Evolutionary conservation across 2,888 invertebrate species (phyloP).

Genomic region (Lasioglossum lativentre): DNA sequence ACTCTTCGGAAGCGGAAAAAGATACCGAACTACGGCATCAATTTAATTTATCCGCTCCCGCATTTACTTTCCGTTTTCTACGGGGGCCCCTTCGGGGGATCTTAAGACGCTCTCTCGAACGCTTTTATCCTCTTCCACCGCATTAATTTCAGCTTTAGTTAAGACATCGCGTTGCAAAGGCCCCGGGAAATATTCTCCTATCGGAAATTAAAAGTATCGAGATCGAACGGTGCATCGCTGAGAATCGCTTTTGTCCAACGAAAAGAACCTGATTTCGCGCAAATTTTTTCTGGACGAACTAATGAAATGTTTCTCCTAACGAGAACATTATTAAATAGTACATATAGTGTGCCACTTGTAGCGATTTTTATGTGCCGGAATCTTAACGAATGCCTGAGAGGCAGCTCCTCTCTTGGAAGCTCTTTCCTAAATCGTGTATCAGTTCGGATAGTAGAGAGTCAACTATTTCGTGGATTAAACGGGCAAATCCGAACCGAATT

Average conservation of each 20-base stretch:
- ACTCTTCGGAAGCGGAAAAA: background rate
- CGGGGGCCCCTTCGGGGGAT: background rate
- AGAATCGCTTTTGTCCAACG: background rate
- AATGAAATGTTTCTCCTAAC: background rate
- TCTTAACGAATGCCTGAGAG: background rate
- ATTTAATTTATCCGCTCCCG: background rate
- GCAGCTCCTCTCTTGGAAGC: background rate
- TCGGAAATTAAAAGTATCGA: background rate
- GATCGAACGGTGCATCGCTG: background rate
- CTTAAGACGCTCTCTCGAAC: background rate
- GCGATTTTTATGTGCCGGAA: background rate
- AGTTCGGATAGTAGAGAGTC: too few relatives aligned
- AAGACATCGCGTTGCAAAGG: background rate
- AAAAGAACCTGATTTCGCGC: background rate
- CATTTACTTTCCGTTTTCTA: background rate
- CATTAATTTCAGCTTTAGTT: constrained; percentile 11
- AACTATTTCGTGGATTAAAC: too few relatives aligned
- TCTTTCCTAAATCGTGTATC: background rate
- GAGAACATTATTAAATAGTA: background rate
- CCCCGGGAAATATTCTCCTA: background rate
- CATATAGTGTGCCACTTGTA: background rate
- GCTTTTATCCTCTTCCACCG: background rate
- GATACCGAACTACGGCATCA: background rate
- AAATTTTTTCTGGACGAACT: background rate
- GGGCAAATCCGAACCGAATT: too few relatives aligned